Conservation (phyloP, 2,888 invertebrate species). For the Agrochola lychnidis region DNA sequence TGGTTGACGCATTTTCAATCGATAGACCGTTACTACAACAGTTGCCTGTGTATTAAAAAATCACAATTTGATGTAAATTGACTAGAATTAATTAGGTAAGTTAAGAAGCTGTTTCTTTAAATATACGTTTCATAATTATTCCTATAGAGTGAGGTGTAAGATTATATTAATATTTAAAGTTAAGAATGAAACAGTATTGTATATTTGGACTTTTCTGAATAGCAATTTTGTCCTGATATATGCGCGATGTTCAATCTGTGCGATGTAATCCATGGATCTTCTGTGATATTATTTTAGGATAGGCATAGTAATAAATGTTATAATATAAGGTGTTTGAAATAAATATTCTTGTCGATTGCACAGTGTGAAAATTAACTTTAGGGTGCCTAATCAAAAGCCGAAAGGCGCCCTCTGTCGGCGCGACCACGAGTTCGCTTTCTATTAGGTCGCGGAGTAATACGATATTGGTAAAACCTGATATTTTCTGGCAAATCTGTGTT, state of each 20-base stretch:
- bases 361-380: neutral
- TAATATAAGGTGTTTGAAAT: conserved; percentile 3
- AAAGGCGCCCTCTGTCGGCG: neutral
- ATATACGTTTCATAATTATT: neutral
- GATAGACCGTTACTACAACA: neutral
- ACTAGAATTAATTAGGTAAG: neutral
- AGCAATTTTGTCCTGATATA: conserved; percentile 23
- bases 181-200: conserved; percentile 23
- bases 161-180: conserved; percentile 1
- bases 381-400: neutral
- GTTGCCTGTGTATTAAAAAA: neutral
- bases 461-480: neutral
- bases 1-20: neutral
- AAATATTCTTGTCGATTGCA: conserved; percentile 4
- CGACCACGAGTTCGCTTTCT: neutral
- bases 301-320: neutral
- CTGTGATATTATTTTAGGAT: conserved; percentile 60
- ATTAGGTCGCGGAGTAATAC: neutral
- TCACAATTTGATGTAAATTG: conserved; percentile 10
- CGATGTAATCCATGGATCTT: conserved; percentile 50
- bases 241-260: conserved; percentile 25
- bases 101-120: neutral
- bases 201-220: conserved; percentile 13
- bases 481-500: neutral
- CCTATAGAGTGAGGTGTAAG: neutral